Conservation (phyloP, 2,113 vertebrate genomes). For the Cyanoramphus novaezelandiae region DNA sequence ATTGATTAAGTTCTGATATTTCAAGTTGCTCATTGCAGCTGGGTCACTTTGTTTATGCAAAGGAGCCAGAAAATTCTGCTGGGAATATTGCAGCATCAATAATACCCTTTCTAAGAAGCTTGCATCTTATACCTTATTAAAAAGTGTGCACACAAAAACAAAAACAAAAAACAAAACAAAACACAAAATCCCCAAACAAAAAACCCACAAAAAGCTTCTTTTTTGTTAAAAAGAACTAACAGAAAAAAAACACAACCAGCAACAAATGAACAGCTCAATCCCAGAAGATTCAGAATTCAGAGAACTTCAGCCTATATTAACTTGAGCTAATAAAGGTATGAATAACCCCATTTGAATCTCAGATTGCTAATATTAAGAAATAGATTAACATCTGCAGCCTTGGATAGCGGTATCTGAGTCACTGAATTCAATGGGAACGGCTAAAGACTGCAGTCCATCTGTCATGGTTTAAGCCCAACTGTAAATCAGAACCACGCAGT, state of each 20-base stretch:
- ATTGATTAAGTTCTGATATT: not conserved
- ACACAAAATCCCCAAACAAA: too few relatives aligned
- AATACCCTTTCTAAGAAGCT: not conserved
- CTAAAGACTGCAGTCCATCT: not conserved
- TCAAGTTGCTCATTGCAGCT: not conserved
- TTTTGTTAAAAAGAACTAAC: too few relatives aligned
- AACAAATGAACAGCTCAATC: not conserved
- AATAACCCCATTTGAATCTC: not conserved
- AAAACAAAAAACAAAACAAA: not conserved
- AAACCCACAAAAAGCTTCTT: too few relatives aligned
- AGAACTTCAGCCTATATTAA: not conserved
- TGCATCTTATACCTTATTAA: fast-evolving
- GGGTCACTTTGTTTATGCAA: not conserved
- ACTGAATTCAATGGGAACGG: not conserved
- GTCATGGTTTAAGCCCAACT: too few relatives aligned
- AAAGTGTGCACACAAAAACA: not conserved
- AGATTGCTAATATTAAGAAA: not conserved
- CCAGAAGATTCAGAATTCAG: not conserved
- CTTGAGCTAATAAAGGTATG: not conserved
- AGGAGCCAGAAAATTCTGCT: not conserved
- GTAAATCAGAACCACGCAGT: too few relatives aligned
- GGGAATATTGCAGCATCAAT: not conserved
- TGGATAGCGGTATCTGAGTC: fast-evolving
- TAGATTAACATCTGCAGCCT: not conserved
- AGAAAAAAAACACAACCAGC: too few relatives aligned